Evolutionary conservation across 2,888 invertebrate genomes (phyloP).

Genomic region (Prionchulus punctatus): DNA sequence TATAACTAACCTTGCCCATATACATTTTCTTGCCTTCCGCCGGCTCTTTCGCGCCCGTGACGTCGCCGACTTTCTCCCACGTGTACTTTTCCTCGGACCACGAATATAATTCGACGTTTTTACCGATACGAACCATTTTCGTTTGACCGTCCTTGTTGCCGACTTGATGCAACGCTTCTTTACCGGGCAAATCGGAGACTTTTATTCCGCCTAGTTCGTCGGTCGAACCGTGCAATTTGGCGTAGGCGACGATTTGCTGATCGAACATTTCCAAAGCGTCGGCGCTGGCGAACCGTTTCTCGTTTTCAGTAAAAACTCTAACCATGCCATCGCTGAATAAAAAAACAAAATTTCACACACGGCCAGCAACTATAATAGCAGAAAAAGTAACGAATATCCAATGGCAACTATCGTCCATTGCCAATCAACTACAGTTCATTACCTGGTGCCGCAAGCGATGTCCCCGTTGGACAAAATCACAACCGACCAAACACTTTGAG

Average conservation of each 20-base stretch:
- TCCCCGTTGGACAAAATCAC: slow-evolving; percentile 66
- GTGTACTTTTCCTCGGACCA: slow-evolving; percentile 38
- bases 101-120: slow-evolving; percentile 57
- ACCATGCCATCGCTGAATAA: slow-evolving; percentile 39
- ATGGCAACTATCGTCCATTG: background rate
- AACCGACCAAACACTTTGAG: slow-evolving; percentile 76
- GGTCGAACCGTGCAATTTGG: background rate
- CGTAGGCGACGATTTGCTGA: slow-evolving; percentile 47
- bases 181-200: slow-evolving; percentile 67
- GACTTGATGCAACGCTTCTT: slow-evolving; percentile 55
- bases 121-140: slow-evolving; percentile 51
- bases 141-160: slow-evolving; percentile 57
- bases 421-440: slow-evolving; percentile 14
- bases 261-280: slow-evolving; percentile 49
- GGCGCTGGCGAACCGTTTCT: slow-evolving; percentile 51
- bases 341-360: background rate
- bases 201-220: slow-evolving; percentile 69
- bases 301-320: slow-evolving; percentile 62
- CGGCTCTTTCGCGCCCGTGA: slow-evolving; percentile 52
- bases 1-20: slow-evolving; percentile 54
- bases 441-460: slow-evolving; percentile 61
- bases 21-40: slow-evolving; percentile 56
- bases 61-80: slow-evolving; percentile 77
- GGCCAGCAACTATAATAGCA: too few relatives aligned
- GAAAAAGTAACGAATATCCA: background rate